Conservation (phyloP, 2,797 vertebrate species). For the Synaphobranchus kaupii region DNA sequence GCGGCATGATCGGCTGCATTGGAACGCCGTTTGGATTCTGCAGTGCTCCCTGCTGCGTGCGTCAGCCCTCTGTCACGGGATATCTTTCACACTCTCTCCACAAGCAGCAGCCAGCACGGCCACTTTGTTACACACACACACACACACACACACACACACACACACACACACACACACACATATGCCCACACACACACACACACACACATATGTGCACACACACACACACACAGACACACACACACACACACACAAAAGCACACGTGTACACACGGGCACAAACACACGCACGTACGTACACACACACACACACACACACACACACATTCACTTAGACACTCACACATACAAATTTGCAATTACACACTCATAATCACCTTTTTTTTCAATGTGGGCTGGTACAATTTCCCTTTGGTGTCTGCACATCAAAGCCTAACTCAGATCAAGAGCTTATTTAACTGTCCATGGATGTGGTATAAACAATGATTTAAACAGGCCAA, state of each 20-base stretch:
- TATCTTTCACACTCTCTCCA: conserved; percentile 1
- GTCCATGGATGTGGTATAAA: not conserved
- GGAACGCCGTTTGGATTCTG: not conserved
- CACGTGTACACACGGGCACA: not conserved
- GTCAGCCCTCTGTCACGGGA: conserved; percentile 1
- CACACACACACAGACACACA: not conserved
- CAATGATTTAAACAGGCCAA: not conserved
- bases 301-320: not conserved
- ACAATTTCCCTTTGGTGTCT: not conserved
- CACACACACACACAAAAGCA: not conserved
- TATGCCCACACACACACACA: too few relatives aligned
- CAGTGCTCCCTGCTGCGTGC: not conserved
- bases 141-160: too few relatives aligned
- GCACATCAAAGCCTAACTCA: not conserved
- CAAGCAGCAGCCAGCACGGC: not conserved
- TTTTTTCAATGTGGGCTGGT: not conserved
- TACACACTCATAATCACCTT: not conserved
- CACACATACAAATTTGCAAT: not conserved
- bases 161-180: too few relatives aligned
- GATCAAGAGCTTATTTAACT: not conserved
- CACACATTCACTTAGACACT: not conserved
- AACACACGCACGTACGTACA: not conserved
- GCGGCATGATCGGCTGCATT: not conserved
- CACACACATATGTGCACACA: too few relatives aligned
- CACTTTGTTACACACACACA: not conserved